Evolutionary conservation across 2,888 invertebrate species (phyloP).

Genomic region (Lepidochrysops patricia): DNA sequence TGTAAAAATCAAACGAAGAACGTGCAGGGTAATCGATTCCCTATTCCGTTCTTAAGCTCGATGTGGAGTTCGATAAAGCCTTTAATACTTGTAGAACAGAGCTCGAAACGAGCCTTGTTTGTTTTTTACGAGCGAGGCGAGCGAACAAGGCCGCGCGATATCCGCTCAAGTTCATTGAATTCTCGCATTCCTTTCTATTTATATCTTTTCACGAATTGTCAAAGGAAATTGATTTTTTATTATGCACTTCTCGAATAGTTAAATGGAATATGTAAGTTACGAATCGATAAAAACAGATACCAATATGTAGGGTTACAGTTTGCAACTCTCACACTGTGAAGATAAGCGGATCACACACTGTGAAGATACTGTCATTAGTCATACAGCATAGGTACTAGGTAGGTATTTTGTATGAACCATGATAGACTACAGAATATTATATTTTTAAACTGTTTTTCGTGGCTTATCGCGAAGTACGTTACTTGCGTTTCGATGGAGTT

Average conservation of each 20-base stretch:
- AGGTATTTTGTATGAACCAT: too few relatives aligned
- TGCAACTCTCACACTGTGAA: too few relatives aligned
- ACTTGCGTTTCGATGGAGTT: too few relatives aligned
- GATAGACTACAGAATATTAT: too few relatives aligned
- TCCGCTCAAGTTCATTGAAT: constrained; percentile 44
- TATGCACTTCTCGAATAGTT: neutral
- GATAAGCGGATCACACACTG: too few relatives aligned
- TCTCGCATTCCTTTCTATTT: constrained; percentile 29
- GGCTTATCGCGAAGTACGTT: too few relatives aligned
- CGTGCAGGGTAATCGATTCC: neutral
- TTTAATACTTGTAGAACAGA: constrained; percentile 1
- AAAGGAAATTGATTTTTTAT: constrained; percentile 5
- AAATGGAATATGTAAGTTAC: neutral
- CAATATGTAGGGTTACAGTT: too few relatives aligned
- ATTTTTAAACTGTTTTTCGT: too few relatives aligned
- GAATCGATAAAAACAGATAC: too few relatives aligned
- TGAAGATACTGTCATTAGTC: too few relatives aligned
- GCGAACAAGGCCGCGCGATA: constrained; percentile 46
- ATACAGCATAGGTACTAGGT: too few relatives aligned
- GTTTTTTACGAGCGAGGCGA: constrained; percentile 27
- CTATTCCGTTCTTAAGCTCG: neutral
- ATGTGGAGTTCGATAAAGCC: neutral
- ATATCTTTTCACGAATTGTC: constrained; percentile 22
- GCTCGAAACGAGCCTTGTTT: constrained; percentile 18
- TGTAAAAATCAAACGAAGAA: neutral